phyloP scores from a whole-genome alignment of 2,888 invertebrate species.

The Therioaphis trifolii region DNA sequence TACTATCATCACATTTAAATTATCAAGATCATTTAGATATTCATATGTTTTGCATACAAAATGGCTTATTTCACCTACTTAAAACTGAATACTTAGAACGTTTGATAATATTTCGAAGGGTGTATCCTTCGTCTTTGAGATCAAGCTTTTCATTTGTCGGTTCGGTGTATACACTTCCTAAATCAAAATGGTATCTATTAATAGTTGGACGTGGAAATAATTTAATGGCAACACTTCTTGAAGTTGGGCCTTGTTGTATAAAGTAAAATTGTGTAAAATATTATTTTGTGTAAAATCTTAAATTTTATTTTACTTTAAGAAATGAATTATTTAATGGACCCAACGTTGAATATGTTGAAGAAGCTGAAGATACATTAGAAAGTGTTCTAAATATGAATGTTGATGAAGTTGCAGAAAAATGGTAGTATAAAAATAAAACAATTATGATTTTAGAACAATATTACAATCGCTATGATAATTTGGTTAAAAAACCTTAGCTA shows the following conservation, averaged over 20 bases:
- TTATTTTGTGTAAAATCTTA: neutral
- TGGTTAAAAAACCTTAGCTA: no score
- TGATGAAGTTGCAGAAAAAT: slow-evolving; percentile 77
- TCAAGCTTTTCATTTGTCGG: slow-evolving; percentile 16
- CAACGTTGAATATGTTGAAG: slow-evolving; percentile 88
- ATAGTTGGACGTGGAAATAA: slow-evolving; percentile 77
- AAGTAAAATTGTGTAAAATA: slow-evolving; percentile 34
- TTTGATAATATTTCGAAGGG: slow-evolving; percentile 82
- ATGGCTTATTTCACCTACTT: slow-evolving; percentile 79
- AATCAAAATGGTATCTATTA: slow-evolving; percentile 79
- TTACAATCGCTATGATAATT: no score
- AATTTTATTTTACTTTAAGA: slow-evolving; percentile 68
- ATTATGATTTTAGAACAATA: no score
- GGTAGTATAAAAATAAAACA: slow-evolving; percentile 68
- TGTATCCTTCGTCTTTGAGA: slow-evolving; percentile 73
- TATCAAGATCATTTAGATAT: slow-evolving; percentile 81
- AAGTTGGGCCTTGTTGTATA: slow-evolving; percentile 73
- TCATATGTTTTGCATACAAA: slow-evolving; percentile 79
- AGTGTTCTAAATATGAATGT: slow-evolving; percentile 82
- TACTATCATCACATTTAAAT: slow-evolving; percentile 83
- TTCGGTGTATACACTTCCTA: slow-evolving; percentile 70
- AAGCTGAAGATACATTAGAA: slow-evolving; percentile 86
- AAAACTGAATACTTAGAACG: slow-evolving; percentile 77
- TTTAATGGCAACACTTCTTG: slow-evolving; percentile 77
- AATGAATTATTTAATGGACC: slow-evolving; percentile 76